A percentile compares a stretch with the other conserved stretches of the same genome.
Conservation (phyloP, 1,140 invertebrate genomes). For the Drosophila saltans region DNA sequence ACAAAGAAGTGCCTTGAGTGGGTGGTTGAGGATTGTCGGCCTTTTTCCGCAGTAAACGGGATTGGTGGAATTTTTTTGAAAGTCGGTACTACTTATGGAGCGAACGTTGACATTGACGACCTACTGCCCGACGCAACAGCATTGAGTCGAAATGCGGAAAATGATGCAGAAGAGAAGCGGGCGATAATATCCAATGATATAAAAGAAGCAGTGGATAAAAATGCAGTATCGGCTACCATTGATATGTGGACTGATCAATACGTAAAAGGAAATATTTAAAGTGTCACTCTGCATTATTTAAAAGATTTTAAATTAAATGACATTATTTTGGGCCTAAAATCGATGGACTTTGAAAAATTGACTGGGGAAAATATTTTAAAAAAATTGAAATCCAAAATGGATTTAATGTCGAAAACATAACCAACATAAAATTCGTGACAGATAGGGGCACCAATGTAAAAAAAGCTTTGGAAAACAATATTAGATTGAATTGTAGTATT, state of each 20-base stretch:
- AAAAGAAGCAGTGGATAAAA: slow-evolving; percentile 3
- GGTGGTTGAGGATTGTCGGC: slow-evolving; percentile 5
- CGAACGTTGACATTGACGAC: too few species aligned
- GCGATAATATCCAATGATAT: slow-evolving; percentile 7
- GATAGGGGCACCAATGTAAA: too few species aligned
- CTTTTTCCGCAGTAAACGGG: not conserved
- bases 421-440: too few species aligned
- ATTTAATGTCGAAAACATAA: not conserved
- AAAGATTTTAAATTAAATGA: not conserved
- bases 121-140: slow-evolving; percentile 26
- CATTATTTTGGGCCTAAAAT: slow-evolving; percentile 40
- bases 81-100: too few species aligned
- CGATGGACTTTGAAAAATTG: slow-evolving; percentile 8
- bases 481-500: slow-evolving; percentile 1
- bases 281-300: too few species aligned
- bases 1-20: slow-evolving; percentile 6
- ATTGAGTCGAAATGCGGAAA: slow-evolving; percentile 21
- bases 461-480: too few species aligned
- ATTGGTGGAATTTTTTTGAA: too few species aligned
- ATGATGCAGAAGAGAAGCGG: slow-evolving; percentile 24
- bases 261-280: too few species aligned
- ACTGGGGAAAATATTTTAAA: slow-evolving; percentile 33
- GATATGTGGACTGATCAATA: too few species aligned
- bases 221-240: not conserved
- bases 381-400: not conserved